Conservation (phyloP, 2,888 invertebrate species). For the Sinodicranocentrus sp. region DNA sequence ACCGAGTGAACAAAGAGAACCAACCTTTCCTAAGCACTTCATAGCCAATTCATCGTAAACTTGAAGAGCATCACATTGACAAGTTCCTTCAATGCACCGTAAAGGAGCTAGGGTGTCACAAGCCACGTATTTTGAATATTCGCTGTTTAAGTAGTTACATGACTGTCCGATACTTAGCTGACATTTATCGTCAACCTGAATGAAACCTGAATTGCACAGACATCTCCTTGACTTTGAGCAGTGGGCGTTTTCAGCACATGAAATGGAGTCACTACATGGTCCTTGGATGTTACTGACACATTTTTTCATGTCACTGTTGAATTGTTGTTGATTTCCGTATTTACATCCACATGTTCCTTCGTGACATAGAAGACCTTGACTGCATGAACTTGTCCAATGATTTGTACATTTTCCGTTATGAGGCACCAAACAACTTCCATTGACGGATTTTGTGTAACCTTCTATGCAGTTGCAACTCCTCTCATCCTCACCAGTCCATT, state of each 20-base stretch:
- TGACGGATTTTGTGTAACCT: neutral
- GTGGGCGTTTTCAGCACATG: neutral
- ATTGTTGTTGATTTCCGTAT: neutral
- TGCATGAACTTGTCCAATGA: neutral
- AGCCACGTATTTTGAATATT: neutral
- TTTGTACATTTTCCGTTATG: neutral
- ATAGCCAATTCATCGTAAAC: neutral
- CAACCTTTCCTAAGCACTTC: slow-evolving; percentile 14
- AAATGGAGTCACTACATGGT: neutral
- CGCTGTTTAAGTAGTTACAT: neutral
- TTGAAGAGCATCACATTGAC: slow-evolving; percentile 1
- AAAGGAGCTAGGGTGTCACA: neutral
- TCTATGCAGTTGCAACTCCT: neutral
- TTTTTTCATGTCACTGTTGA: neutral
- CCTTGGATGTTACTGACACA: neutral
- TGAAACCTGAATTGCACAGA: neutral
- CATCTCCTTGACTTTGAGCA: neutral
- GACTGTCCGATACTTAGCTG: neutral
- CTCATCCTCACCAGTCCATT: neutral
- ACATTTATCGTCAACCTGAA: neutral
- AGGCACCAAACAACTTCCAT: neutral
- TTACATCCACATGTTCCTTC: neutral
- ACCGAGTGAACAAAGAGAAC: neutral
- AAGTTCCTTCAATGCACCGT: slow-evolving; percentile 6
- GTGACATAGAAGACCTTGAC: neutral